Conservation (phyloP, 2,888 invertebrate genomes). For the Apotomis turbidana region DNA sequence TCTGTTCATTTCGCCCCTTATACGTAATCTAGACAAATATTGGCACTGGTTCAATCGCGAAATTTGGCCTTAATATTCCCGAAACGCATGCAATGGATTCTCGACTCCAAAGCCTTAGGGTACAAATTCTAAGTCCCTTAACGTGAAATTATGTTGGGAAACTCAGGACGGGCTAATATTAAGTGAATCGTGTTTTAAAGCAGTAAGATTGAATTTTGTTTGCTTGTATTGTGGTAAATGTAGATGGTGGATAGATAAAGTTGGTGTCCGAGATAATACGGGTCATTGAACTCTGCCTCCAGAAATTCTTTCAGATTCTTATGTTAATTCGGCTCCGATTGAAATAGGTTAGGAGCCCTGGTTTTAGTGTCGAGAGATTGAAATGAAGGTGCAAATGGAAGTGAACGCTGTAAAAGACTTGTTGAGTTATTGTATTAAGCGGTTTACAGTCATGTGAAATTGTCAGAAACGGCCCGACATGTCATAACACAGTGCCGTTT, state of each 20-base stretch:
- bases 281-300: slow-evolving; percentile 66
- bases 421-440: too few relatives aligned
- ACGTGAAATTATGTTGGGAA: neutral
- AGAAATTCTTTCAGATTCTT: slow-evolving; percentile 59
- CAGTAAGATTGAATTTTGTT: slow-evolving; percentile 61
- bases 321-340: slow-evolving; percentile 61
- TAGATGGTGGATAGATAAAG: slow-evolving; percentile 71
- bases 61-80: slow-evolving; percentile 48
- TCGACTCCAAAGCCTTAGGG: slow-evolving; percentile 45
- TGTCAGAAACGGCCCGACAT: too few relatives aligned
- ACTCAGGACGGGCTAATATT: slow-evolving; percentile 45
- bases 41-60: slow-evolving; percentile 62
- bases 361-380: neutral
- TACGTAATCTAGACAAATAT: slow-evolving; percentile 74
- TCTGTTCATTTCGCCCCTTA: slow-evolving; percentile 55
- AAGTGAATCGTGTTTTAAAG: slow-evolving; percentile 55
- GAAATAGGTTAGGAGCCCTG: slow-evolving; percentile 51
- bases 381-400: neutral
- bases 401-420: too few relatives aligned
- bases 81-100: slow-evolving; percentile 19
- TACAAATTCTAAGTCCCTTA: slow-evolving; percentile 41
- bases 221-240: slow-evolving; percentile 63
- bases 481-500: too few relatives aligned
- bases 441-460: too few relatives aligned
- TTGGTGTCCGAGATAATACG: slow-evolving; percentile 72